Evolutionary conservation across 1,140 invertebrate genomes (phyloP), one percentile per base, ranked within the genome.

Genomic region (Platyscapa corneri): DNA sequence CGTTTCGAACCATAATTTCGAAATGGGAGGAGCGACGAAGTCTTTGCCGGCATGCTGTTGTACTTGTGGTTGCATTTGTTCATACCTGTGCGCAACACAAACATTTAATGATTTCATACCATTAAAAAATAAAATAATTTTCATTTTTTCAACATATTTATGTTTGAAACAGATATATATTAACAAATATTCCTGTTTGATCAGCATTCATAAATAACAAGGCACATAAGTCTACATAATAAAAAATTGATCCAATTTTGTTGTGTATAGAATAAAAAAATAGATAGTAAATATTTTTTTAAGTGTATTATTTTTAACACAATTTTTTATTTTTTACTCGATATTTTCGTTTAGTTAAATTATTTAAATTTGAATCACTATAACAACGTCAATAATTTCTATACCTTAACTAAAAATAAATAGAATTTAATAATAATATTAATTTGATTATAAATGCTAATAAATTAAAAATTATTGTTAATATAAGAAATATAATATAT

Each of bases 41-140:
- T 86, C 86, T 86, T 86, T 49, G 86, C 82, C 37, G 86, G 86
- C 86, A 86, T 86, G 67, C 86, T 86, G 82, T 86, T 80, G 86
- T 83, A 86, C 56, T 86, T 86, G 82, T 86, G 86, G 70, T 86
- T 83, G 82, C 86, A 86, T 56, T 86, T 86, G 42, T 80, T 86
- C 86, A 86, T 78, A 86, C 86, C 86, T 86, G 65, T 34, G 30
- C 64, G 37, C 78, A 81, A 85, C 34, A 85, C 30, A 76, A 60
- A 39, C 39, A 39, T 64, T 83, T 60, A 82, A 49, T 53, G 32
- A 82, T 75, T 32, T 49, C 10, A 76, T 53, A 32, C 23, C n/a
- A 27, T 39, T 72, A 37, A 72, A 39, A 10, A 53, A 53, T 7
- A 60, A 60, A 60, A 27, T 27, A 60, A 14, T 27, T 70, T 32